Conservation (phyloP, 1,140 invertebrate genomes). For the Polyergus mexicanus region DNA sequence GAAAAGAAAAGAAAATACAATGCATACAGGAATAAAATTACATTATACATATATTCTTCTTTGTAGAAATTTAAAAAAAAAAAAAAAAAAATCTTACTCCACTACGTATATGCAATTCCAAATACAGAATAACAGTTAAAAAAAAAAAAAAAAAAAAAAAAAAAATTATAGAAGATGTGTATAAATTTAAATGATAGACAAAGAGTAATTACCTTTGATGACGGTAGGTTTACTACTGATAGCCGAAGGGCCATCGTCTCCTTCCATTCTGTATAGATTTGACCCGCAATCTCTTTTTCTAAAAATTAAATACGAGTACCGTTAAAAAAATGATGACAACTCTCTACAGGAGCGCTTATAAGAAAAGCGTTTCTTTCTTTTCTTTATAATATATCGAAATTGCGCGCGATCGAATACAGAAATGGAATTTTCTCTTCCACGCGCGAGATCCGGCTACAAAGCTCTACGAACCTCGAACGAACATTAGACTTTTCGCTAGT, state of each 20-base stretch:
- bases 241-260: slow-evolving; percentile 88
- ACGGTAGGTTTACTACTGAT: slow-evolving; percentile 89
- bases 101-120: background rate
- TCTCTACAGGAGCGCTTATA: background rate
- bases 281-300: slow-evolving; percentile 45
- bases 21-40: no score
- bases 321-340: background rate
- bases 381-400: no score
- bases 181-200: background rate
- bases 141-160: no score
- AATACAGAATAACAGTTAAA: background rate
- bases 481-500: no score
- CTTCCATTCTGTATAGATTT: slow-evolving; percentile 81
- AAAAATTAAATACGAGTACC: slow-evolving; percentile 30
- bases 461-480: no score
- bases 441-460: no score
- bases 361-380: no score
- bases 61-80: background rate
- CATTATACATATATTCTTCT: no score
- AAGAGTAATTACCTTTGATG: slow-evolving; percentile 88
- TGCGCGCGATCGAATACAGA: no score
- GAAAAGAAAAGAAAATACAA: no score
- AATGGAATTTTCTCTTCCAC: no score
- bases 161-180: background rate
- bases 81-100: background rate